Percentiles rank a stretch among this genome's conserved stretches.
Evolutionary conservation across 2,797 vertebrate species (phyloP).

Genomic region (Parauchenoglanis ngamensis): DNA sequence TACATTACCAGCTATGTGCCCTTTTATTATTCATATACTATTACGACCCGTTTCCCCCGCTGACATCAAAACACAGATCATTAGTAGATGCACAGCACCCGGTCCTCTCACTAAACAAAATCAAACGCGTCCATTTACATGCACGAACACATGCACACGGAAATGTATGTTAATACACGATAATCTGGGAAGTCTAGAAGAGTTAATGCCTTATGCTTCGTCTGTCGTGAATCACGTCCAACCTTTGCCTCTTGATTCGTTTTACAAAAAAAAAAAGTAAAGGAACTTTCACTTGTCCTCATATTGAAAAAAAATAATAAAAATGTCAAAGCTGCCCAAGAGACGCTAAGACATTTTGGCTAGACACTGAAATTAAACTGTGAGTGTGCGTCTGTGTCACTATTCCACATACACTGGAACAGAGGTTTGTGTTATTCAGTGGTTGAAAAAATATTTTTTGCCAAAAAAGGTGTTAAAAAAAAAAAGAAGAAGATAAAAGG

Average conservation of each 20-base stretch:
- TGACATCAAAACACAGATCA: neutral
- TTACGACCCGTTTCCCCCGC: neutral
- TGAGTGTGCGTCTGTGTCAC: conserved; percentile 62
- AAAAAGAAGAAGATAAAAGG: conserved; percentile 59
- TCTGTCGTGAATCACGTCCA: conserved; percentile 26
- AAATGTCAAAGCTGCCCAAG: conserved; percentile 43
- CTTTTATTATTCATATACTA: neutral
- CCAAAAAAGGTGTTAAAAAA: conserved; percentile 62
- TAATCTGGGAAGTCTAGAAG: conserved; percentile 29
- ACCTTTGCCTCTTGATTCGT: conserved; percentile 27
- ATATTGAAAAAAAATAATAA: conserved; percentile 28
- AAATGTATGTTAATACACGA: neutral
- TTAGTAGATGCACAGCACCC: neutral
- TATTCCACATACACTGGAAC: conserved; percentile 54
- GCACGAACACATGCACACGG: neutral
- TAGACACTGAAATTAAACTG: conserved; percentile 53
- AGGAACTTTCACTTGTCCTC: conserved; percentile 15
- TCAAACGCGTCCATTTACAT: neutral
- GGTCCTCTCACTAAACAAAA: neutral
- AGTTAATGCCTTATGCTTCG: conserved; percentile 45
- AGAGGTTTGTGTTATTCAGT: conserved; percentile 65
- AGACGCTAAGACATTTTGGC: conserved; percentile 56
- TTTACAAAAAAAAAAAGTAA: neutral
- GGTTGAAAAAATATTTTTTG: conserved; percentile 70
- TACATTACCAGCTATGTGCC: conserved; percentile 2